Conservation (phyloP, 2,113 vertebrate genomes). For the Fregetta grallaria region DNA sequence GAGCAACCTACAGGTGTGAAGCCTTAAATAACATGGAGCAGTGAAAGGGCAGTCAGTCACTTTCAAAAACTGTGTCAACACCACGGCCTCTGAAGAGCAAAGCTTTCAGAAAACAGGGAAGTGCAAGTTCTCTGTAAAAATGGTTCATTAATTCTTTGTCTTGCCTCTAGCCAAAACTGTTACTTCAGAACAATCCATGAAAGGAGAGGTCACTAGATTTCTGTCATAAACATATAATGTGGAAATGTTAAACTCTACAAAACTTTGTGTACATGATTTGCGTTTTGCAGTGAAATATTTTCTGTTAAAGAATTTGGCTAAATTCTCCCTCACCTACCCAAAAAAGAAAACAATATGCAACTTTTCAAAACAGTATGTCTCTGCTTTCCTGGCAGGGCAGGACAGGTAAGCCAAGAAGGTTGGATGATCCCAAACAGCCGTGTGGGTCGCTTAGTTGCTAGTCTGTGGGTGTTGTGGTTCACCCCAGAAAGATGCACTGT, state of each 20-base stretch:
- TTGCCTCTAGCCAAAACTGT: not conserved
- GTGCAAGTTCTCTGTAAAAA: slow-evolving; percentile 55
- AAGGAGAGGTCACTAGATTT: not conserved
- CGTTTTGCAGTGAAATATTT: not conserved
- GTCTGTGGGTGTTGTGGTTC: not conserved
- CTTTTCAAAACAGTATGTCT: not conserved
- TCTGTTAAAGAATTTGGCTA: not conserved
- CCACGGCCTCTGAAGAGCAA: slow-evolving; percentile 62
- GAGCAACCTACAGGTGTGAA: slow-evolving; percentile 62
- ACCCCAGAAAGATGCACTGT: not conserved
- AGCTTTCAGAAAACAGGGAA: slow-evolving; percentile 75
- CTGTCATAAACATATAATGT: not conserved
- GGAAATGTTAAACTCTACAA: not conserved
- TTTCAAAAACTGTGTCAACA: slow-evolving; percentile 60
- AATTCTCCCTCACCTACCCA: not conserved
- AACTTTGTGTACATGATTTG: not conserved
- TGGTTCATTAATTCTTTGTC: slow-evolving; percentile 69
- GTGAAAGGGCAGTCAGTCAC: slow-evolving; percentile 58
- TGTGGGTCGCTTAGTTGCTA: not conserved
- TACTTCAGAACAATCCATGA: not conserved
- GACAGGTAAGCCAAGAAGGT: not conserved
- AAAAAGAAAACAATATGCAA: not conserved
- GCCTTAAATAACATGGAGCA: slow-evolving; percentile 63
- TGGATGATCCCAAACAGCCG: not conserved
- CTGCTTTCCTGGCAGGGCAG: not conserved